Evolutionary conservation across 2,113 vertebrate species (phyloP).

Genomic region (Hylia prasina): DNA sequence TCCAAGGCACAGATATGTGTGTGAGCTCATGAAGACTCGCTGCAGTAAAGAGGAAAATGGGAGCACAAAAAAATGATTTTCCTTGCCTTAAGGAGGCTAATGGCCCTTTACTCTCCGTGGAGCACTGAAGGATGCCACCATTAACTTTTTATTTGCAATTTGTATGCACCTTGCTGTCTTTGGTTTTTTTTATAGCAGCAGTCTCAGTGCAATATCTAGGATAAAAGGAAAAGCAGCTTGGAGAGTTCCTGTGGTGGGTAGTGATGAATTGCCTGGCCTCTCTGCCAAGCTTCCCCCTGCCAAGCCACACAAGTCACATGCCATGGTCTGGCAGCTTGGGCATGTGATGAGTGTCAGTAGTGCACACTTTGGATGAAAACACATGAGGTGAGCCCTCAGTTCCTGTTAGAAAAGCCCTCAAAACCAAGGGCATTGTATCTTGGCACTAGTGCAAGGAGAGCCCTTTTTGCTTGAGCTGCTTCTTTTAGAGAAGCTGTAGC

Average conservation of each 20-base stretch:
- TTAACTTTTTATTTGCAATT: slow-evolving; percentile 35
- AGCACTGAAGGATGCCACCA: background rate
- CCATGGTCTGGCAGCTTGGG: background rate
- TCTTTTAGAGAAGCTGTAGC: background rate
- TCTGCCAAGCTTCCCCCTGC: background rate
- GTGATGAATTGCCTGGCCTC: background rate
- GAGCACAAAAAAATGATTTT: background rate
- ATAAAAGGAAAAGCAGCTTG: background rate
- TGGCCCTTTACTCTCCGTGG: background rate
- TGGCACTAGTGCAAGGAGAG: background rate
- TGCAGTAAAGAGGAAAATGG: slow-evolving; percentile 3
- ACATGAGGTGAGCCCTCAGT: background rate
- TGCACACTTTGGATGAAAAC: background rate
- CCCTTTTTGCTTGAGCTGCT: background rate
- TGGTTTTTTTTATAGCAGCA: background rate
- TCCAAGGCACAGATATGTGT: background rate
- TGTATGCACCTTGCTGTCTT: background rate
- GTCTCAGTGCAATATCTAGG: background rate
- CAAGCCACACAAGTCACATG: accelerated
- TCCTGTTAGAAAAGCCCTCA: background rate
- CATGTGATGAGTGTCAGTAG: background rate
- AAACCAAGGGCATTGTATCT: accelerated
- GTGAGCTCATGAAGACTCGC: accelerated
- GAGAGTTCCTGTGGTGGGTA: background rate
- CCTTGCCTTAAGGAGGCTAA: background rate